Evolutionary conservation across 2,797 vertebrate species (phyloP).

Genomic region (Melanotaenia pygmaea): DNA sequence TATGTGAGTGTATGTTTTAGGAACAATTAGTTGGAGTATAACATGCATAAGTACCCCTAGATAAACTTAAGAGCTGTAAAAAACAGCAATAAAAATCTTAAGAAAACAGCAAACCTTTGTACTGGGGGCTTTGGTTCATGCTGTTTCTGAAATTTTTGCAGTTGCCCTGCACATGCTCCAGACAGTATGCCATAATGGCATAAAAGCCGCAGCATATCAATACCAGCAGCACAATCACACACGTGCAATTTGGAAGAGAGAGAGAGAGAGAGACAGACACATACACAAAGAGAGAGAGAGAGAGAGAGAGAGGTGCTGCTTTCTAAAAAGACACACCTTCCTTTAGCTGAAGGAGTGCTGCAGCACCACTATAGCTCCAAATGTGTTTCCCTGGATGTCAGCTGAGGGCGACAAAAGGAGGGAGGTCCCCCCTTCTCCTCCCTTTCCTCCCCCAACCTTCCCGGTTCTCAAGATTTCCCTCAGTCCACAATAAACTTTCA

Average conservation of each 20-base stretch:
- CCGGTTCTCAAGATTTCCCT: constrained; percentile 63
- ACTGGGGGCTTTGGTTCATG: neutral
- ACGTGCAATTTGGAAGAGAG: neutral
- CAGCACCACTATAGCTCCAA: constrained; percentile 15
- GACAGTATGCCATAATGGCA: neutral
- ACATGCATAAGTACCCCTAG: too few species aligned
- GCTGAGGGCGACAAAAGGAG: constrained; percentile 85
- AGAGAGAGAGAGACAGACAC: too few species aligned
- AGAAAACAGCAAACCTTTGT: too few species aligned
- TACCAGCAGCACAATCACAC: neutral
- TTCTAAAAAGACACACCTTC: constrained; percentile 36
- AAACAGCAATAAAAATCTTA: neutral
- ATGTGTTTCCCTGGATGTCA: constrained; percentile 73
- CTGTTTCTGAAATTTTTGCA: neutral
- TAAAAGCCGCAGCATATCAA: neutral
- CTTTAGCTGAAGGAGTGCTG: constrained; percentile 29
- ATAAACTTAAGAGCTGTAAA: neutral
- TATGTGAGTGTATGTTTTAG: too few species aligned
- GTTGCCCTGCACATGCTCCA: constrained; percentile 6
- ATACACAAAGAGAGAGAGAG: too few species aligned
- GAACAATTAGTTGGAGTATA: too few species aligned
- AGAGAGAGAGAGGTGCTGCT: neutral
- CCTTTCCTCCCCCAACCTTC: constrained; percentile 17
- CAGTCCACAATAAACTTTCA: constrained; percentile 77
- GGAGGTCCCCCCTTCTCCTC: constrained; percentile 42